phyloP scores from a whole-genome alignment of 2,888 invertebrate species.

The Stenoptilia bipunctidactyla region DNA sequence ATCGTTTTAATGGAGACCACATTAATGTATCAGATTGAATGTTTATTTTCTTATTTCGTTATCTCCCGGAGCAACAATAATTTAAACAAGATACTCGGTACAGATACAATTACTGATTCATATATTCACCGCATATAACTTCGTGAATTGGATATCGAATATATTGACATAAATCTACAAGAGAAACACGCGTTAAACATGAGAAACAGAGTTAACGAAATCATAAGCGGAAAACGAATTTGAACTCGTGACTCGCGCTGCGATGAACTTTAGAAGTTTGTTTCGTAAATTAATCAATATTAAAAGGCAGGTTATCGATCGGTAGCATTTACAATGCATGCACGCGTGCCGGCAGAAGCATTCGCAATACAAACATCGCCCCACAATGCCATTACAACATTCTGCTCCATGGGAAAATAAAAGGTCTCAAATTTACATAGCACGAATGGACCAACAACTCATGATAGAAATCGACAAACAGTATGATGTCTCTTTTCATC shows the following conservation, averaged over 20 bases:
- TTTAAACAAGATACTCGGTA: not conserved
- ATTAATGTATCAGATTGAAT: conserved; percentile 54
- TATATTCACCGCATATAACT: conserved; percentile 17
- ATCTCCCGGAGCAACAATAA: not conserved
- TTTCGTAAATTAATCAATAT: conserved; percentile 41
- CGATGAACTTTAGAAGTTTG: conserved; percentile 35
- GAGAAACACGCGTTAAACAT: conserved; percentile 22
- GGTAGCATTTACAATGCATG: conserved; percentile 30
- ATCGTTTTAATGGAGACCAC: conserved; percentile 56
- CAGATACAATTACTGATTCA: conserved; percentile 16
- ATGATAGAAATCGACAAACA: conserved; percentile 26
- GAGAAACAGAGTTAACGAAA: conserved; percentile 26
- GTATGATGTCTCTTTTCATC: conserved; percentile 38
- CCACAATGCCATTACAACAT: conserved; percentile 45
- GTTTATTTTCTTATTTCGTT: conserved; percentile 30
- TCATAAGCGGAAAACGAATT: conserved; percentile 25
- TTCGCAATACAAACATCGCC: conserved; percentile 33
- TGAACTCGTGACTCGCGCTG: conserved; percentile 27
- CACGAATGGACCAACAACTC: conserved; percentile 33
- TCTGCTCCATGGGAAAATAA: conserved; percentile 41
- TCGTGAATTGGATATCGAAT: conserved; percentile 19
- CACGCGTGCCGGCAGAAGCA: conserved; percentile 34
- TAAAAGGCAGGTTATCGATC: conserved; percentile 19
- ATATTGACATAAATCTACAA: conserved; percentile 21
- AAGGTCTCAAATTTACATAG: conserved; percentile 52